Conservation (phyloP, 2,113 vertebrate species). For the Tetraodon nigroviridis region DNA sequence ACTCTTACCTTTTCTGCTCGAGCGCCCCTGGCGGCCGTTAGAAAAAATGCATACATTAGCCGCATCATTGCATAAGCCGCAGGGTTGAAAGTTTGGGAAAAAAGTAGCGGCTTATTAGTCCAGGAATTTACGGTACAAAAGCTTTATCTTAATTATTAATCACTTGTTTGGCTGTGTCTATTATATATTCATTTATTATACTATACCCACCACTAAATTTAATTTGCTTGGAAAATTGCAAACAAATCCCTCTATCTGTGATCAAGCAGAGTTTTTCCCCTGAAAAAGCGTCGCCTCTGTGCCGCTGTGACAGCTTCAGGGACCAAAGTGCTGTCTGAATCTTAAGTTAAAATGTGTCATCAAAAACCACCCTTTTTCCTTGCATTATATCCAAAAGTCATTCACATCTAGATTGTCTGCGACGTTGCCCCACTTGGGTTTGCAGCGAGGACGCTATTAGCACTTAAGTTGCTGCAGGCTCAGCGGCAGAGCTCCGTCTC, state of each 20-base stretch:
- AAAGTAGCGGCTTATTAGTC: no score
- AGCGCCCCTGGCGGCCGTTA: no score
- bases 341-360: conserved; percentile 20
- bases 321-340: conserved; percentile 28
- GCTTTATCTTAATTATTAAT: conserved; percentile 51
- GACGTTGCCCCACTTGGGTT: conserved; percentile 49
- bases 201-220: conserved; percentile 11
- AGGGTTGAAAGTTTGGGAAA: no score
- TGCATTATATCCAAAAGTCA: conserved; percentile 40
- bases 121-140: no score
- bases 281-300: conserved; percentile 15
- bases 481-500: conserved; percentile 57
- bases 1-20: no score
- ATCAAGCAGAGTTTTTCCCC: conserved; percentile 3
- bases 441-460: conserved; percentile 54
- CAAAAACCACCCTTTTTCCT: conserved; percentile 13
- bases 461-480: conserved; percentile 64
- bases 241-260: conserved; percentile 12
- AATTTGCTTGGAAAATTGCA: conserved; percentile 41
- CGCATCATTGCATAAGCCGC: no score
- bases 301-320: conserved; percentile 4
- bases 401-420: conserved; percentile 31
- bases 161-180: conserved; percentile 21
- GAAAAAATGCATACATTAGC: no score
- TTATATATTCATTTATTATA: conserved; percentile 32